Conservation (phyloP, 2,797 vertebrate genomes). For the Tiaroga cobitis region DNA sequence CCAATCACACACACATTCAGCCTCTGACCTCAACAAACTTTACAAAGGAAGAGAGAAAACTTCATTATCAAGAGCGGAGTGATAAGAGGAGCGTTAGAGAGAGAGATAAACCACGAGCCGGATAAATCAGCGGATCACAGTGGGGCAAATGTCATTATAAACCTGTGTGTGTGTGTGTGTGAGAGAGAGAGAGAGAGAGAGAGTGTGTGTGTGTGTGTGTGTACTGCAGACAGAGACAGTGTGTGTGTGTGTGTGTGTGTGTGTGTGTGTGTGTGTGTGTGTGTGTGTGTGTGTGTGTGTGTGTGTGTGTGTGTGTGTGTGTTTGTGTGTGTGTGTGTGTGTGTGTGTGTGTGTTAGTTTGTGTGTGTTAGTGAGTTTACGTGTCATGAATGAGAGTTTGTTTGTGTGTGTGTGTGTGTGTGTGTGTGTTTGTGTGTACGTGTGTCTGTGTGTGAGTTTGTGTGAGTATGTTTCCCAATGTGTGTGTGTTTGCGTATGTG, state of each 20-base stretch:
- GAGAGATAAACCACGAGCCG: neutral
- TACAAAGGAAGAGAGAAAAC: neutral
- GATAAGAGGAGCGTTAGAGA: neutral
- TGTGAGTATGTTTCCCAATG: neutral
- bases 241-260: too few species aligned
- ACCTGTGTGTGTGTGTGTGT: neutral
- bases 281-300: too few species aligned
- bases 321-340: too few species aligned
- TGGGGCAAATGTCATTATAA: neutral
- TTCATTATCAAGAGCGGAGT: slow-evolving; percentile 12
- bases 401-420: too few species aligned
- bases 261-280: too few species aligned
- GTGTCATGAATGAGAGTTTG: too few species aligned
- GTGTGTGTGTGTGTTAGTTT: neutral
- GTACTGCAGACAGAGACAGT: too few species aligned
- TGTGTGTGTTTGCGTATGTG: neutral
- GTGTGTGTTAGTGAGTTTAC: neutral
- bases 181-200: too few species aligned
- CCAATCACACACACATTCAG: neutral
- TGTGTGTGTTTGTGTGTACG: too few species aligned
- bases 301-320: too few species aligned
- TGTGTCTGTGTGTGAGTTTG: neutral
- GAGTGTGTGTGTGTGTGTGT: too few species aligned
- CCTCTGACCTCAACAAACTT: slow-evolving; percentile 13
- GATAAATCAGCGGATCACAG: neutral